Percentiles rank a stretch among this genome's conserved stretches.
These are phyloP conservation scores for Kuschelorhynchus macadamiae DNA, from an alignment of 2,888 invertebrate species.

Conservation along the genomic window DNA sequence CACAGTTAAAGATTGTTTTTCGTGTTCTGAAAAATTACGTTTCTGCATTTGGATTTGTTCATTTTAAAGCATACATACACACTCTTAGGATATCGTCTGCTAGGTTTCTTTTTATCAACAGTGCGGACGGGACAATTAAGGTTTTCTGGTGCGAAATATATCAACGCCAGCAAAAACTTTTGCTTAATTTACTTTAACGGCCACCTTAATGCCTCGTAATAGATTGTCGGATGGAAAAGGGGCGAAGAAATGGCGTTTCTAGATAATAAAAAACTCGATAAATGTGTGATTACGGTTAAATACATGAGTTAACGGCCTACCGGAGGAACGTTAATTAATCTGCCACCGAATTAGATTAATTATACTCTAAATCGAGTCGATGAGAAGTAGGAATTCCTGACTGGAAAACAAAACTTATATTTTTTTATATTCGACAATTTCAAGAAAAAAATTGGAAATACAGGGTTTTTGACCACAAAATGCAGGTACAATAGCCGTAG, in stretches of 20 bases:
- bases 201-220: slow-evolving; percentile 29
- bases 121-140: slow-evolving; percentile 27
- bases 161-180: slow-evolving; percentile 24
- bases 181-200: slow-evolving; percentile 27
- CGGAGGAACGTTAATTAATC: slow-evolving; percentile 6
- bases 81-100: too few relatives aligned
- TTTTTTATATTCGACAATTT: too few relatives aligned
- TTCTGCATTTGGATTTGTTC: too few relatives aligned
- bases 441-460: too few relatives aligned
- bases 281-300: slow-evolving; percentile 30
- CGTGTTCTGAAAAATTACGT: too few relatives aligned
- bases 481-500: too few relatives aligned
- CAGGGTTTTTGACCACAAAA: too few relatives aligned
- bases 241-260: slow-evolving; percentile 22
- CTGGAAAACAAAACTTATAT: too few relatives aligned
- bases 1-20: too few relatives aligned
- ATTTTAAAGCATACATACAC: too few relatives aligned
- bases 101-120: not conserved
- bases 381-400: not conserved
- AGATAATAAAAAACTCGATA: slow-evolving; percentile 37
- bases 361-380: not conserved
- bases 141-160: slow-evolving; percentile 19
- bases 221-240: slow-evolving; percentile 26
- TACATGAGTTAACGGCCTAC: slow-evolving; percentile 16
- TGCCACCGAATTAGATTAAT: slow-evolving; percentile 3